Percentiles rank a stretch among this genome's conserved stretches.
Evolutionary conservation across 2,888 invertebrate genomes (phyloP).

Genomic region (Helobdella robusta): DNA sequence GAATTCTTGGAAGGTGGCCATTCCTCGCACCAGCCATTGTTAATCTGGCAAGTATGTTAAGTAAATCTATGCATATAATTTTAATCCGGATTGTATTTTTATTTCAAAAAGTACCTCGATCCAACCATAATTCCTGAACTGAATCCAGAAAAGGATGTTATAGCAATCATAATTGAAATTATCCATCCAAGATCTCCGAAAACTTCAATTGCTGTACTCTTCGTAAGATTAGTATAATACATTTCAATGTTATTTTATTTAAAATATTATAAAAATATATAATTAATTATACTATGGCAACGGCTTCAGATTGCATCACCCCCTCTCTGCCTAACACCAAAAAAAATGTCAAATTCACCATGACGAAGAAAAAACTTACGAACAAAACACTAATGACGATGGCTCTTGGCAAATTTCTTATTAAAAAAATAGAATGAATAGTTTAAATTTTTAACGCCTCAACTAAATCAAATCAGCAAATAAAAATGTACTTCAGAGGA

Average conservation of each 20-base stretch:
- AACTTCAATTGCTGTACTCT: conserved; percentile 10
- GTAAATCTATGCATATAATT: neutral
- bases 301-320: conserved; percentile 34
- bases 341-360: conserved; percentile 58
- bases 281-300: conserved; percentile 36
- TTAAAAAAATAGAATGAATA: neutral
- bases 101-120: conserved; percentile 26
- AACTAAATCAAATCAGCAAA: neutral
- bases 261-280: too few relatives aligned
- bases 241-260: too few relatives aligned
- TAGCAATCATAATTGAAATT: conserved; percentile 37
- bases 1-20: neutral
- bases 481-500: conserved; percentile 46
- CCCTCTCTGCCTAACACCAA: conserved; percentile 33
- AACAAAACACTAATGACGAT: conserved; percentile 80
- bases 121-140: conserved; percentile 31
- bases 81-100: neutral
- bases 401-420: conserved; percentile 66
- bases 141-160: conserved; percentile 28
- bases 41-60: neutral
- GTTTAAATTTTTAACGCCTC: neutral
- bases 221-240: too few relatives aligned
- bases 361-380: conserved; percentile 73
- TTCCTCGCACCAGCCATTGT: conserved; percentile 16
- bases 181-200: conserved; percentile 34